phyloP scores from a whole-genome alignment of 37 sponge, comb jelly and placozoan genomes.

The Haliclona indistincta region DNA sequence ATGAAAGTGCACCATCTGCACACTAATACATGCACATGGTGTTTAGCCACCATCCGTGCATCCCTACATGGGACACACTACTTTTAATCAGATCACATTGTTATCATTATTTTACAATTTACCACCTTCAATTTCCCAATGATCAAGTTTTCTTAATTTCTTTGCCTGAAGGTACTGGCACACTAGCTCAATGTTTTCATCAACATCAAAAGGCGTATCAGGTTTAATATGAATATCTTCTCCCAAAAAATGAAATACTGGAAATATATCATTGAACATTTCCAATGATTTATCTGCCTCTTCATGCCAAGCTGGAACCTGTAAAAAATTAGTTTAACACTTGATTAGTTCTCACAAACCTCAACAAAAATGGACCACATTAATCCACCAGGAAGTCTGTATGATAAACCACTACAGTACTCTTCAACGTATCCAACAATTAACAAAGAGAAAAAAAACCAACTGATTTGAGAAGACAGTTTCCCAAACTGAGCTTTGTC shows the following conservation, averaged over 20 bases:
- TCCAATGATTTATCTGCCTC: neutral
- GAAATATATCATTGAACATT: slow-evolving; percentile 23
- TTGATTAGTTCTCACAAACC: too few relatives aligned
- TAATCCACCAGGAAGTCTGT: slow-evolving; percentile 18
- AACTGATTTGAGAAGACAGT: slow-evolving; percentile 3
- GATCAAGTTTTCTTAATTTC: too few relatives aligned
- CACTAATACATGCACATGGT: too few relatives aligned
- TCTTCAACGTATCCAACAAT: slow-evolving; percentile 44
- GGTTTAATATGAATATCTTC: neutral
- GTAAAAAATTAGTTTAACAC: too few relatives aligned
- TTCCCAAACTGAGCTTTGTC: slow-evolving; percentile 5
- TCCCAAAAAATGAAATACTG: slow-evolving; percentile 36
- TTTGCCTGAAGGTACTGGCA: slow-evolving; percentile 66
- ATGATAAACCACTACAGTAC: slow-evolving; percentile 18
- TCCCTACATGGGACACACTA: too few relatives aligned
- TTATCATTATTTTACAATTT: too few relatives aligned
- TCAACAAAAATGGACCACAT: slow-evolving; percentile 48
- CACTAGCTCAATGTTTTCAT: slow-evolving; percentile 52
- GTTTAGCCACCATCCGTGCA: too few relatives aligned
- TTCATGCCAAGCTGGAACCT: neutral
- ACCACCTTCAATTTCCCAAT: too few relatives aligned
- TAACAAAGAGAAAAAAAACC: slow-evolving; percentile 44
- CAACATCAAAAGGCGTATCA: slow-evolving; percentile 19
- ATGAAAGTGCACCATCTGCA: too few relatives aligned
- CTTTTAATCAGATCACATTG: too few relatives aligned